These are phyloP conservation scores for Anarsia innoxiella DNA, from an alignment of 2,888 invertebrate species.

Conservation along the genomic window DNA sequence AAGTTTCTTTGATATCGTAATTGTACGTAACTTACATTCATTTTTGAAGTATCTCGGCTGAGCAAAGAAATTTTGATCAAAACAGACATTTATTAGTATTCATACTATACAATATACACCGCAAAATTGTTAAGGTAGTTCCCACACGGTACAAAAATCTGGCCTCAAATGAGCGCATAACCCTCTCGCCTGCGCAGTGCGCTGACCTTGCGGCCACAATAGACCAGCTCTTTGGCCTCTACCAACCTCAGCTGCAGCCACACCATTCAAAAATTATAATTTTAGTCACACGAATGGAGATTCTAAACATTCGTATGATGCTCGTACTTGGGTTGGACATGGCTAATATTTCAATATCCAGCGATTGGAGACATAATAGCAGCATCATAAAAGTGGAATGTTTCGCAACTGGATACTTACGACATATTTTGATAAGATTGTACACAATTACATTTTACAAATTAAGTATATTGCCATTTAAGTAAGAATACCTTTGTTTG, in stretches of 20 bases:
- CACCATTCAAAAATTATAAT: conserved; percentile 26
- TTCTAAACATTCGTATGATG: conserved; percentile 5
- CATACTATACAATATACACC: conserved; percentile 5
- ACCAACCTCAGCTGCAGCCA: conserved; percentile 21
- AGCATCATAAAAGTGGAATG: no score
- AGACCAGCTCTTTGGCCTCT: conserved; percentile 34
- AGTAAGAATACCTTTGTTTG: no score
- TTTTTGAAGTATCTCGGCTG: no score
- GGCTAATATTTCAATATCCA: no score
- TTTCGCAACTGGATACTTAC: no score
- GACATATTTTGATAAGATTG: no score
- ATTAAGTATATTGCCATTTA: no score
- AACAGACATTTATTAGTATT: conserved; percentile 2
- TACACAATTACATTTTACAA: no score
- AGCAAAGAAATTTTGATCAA: background rate
- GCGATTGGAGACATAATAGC: no score
- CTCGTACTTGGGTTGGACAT: no score
- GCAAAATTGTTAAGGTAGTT: conserved; percentile 21
- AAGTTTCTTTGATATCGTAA: no score
- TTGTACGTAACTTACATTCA: no score
- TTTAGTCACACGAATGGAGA: conserved; percentile 24
- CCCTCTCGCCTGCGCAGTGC: conserved; percentile 40
- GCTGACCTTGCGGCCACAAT: conserved; percentile 64
- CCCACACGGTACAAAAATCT: conserved; percentile 39
- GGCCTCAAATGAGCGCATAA: conserved; percentile 43